Percentiles rank a stretch among this genome's conserved stretches.
Evolutionary conservation across 2,113 vertebrate species (phyloP).

Genomic region (Chitala chitala): DNA sequence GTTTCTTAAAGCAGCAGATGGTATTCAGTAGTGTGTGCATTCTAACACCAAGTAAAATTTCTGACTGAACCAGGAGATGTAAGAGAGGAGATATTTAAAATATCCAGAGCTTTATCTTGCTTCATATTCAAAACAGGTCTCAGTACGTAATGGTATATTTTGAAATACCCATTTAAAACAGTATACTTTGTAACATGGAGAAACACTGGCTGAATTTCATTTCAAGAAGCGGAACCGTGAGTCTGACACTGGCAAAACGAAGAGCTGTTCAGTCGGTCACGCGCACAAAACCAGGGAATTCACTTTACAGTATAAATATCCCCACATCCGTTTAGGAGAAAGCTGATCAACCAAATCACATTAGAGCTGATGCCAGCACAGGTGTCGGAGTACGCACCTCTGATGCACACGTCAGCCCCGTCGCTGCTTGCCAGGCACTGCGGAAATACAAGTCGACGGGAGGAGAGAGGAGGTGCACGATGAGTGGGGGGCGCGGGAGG

Average conservation of each 20-base stretch:
- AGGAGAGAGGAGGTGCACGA: background rate
- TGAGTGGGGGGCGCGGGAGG: background rate
- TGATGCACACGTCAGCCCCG: background rate
- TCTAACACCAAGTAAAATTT: background rate
- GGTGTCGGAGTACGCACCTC: conserved; percentile 4
- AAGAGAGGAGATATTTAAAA: background rate
- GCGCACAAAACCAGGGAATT: conserved; percentile 13
- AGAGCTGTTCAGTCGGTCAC: conserved; percentile 12
- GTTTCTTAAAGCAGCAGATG: background rate
- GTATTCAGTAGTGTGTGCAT: background rate
- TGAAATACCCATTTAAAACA: background rate
- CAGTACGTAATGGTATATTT: background rate
- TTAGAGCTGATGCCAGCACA: conserved; percentile 15
- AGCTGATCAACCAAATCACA: conserved; percentile 28
- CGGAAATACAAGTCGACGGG: conserved; percentile 1
- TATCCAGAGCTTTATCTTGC: background rate
- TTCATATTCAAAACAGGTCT: background rate
- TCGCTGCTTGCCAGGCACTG: background rate
- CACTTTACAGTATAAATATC: conserved; percentile 22
- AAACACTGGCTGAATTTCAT: conserved; percentile 1
- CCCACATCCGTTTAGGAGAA: conserved; percentile 19
- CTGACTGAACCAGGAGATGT: too few species aligned
- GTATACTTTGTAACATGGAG: conserved; percentile 5
- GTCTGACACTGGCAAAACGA: conserved; percentile 13
- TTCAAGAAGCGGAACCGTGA: conserved; percentile 13